These are phyloP conservation scores for Calypte anna DNA, from an alignment of 2,113 vertebrate species.

Conservation along the genomic window DNA sequence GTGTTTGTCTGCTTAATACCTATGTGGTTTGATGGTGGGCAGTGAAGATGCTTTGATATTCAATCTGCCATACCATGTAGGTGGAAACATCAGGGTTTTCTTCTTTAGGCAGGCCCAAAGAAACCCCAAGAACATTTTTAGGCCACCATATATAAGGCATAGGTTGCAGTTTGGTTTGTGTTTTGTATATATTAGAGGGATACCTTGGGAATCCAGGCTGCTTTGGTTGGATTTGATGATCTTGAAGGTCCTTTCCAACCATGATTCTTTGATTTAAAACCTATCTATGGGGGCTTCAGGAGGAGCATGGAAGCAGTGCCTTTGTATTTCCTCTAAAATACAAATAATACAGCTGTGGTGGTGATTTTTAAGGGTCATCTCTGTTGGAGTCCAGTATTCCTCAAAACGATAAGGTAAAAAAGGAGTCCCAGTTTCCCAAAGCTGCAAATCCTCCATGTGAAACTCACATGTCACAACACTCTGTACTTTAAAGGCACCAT, in stretches of 20 bases:
- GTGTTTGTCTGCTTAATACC: neutral
- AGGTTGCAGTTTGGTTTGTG: neutral
- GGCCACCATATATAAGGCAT: neutral
- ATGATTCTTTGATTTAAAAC: neutral
- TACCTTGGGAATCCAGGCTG: neutral
- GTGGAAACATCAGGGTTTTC: neutral
- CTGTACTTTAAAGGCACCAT: conserved; percentile 5
- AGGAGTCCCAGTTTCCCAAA: neutral
- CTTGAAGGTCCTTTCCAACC: no score
- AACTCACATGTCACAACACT: neutral
- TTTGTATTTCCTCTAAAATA: neutral
- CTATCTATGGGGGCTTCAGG: neutral
- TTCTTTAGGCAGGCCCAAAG: neutral
- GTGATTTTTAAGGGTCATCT: neutral
- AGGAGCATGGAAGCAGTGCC: neutral
- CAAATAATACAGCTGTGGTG: neutral
- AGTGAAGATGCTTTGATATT: neutral
- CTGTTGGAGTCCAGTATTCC: neutral
- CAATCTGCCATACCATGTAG: neutral
- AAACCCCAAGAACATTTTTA: neutral
- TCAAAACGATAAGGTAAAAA: neutral
- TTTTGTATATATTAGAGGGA: neutral
- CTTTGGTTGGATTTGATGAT: neutral
- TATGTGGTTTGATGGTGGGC: neutral
- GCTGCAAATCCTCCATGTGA: neutral